A percentile compares a stretch with the other conserved stretches of the same genome.
phyloP scores from a whole-genome alignment of 2,113 vertebrate genomes.

The Sminthopsis crassicaudata region DNA sequence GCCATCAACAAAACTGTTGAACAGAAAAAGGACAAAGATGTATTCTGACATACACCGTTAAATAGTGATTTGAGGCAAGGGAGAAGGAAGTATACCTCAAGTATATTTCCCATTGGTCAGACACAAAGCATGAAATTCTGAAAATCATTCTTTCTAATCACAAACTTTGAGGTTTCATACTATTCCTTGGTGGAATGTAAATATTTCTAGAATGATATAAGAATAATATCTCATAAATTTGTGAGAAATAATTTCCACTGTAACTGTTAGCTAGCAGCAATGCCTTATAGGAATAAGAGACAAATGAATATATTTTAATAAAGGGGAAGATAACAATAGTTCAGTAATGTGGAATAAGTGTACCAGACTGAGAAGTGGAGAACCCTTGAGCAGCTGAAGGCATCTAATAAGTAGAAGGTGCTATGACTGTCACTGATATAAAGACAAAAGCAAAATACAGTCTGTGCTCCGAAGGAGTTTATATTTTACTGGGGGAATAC shows the following conservation, averaged over 20 bases:
- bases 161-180: not conserved
- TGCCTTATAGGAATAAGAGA: not conserved
- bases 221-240: not conserved
- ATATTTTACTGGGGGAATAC: not conserved
- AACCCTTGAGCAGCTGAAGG: not conserved
- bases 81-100: not conserved
- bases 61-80: not conserved
- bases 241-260: not conserved
- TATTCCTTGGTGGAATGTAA: not conserved
- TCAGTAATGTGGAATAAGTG: not conserved
- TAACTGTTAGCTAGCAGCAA: not conserved
- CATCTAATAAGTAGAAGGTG: not conserved
- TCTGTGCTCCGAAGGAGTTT: not conserved
- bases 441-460: not conserved
- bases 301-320: not conserved
- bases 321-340: not conserved
- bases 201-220: not conserved
- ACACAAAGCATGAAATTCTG: not conserved
- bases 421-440: not conserved
- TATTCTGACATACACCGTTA: not conserved
- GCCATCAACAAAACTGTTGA: not conserved
- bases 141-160: not conserved
- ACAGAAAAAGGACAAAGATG: not conserved
- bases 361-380: not conserved
- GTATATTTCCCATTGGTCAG: not conserved